Evolutionary conservation across 2,797 vertebrate species (phyloP), one percentile per base, ranked within the genome.

Genomic region (Mastacembelus armatus): DNA sequence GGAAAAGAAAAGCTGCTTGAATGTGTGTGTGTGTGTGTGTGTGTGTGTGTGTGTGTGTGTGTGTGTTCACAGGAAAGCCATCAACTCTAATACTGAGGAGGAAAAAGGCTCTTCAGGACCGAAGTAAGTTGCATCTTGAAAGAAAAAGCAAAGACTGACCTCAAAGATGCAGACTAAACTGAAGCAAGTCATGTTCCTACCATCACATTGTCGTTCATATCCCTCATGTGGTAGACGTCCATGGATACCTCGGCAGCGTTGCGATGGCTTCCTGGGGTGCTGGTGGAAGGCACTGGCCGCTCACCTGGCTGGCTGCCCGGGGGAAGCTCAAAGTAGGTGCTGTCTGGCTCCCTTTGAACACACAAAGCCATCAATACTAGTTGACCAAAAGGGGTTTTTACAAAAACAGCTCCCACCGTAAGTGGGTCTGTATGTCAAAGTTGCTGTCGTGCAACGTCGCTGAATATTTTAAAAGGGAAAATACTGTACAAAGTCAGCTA

Each of bases 251-350:
- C 96, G 0, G 93, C 79, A 0, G 92, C 58, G 36, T 62, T 78
- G 43, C 74, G 80, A 19, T 92, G 81, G 73, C 88, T 89, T 55
- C 93, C 89, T 0, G 89, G 82, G 32, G 88, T 80, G 83, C 86
- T 90, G 80, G 85, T 87, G 0, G 85, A 92, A 4, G 91, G 88
- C 40, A 90, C 86, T 0, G 60, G 71, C 4, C 78, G 81, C 61
- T 92, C 89, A 55, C 91, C 91, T 0, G 71, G 54, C 56, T 95
- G 94, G 71, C 82, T 92, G 32, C 94, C 78, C 2, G 93, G 91
- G 3, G 97, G 95, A 21, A 99, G 95, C 92, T 98, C 96, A 2
- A 95, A 99, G 85, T 98, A 99, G 47, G 96, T 99, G 90, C 96
- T 99, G 91, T 99, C 98, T 0, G 98, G 97, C 79, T 99, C 98